Conservation (phyloP, 2,888 invertebrate genomes). For the Melangyna quadrimaculata region DNA sequence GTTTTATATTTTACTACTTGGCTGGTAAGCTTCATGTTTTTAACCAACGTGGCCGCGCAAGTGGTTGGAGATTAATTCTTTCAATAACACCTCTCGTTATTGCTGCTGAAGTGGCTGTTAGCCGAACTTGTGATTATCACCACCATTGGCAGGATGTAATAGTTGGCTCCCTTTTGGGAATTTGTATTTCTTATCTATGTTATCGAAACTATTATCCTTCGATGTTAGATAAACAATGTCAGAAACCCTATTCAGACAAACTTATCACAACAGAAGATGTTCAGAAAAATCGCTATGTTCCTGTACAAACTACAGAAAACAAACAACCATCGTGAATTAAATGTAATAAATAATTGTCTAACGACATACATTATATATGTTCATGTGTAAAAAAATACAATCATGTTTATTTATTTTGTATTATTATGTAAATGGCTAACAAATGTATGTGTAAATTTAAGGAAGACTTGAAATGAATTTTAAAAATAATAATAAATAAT, state of each 20-base stretch:
- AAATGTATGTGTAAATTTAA: no score
- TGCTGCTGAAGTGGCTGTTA: constrained; percentile 86
- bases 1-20: constrained; percentile 87
- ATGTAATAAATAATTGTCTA: no score
- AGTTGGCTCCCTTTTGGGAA: constrained; percentile 87
- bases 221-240: constrained; percentile 75
- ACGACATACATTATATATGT: no score
- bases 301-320: no score
- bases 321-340: no score
- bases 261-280: constrained; percentile 24
- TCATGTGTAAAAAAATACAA: no score
- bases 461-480: no score
- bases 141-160: constrained; percentile 95
- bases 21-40: constrained; percentile 88
- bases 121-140: constrained; percentile 93
- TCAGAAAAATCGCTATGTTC: constrained; percentile 41
- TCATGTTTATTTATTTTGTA: no score
- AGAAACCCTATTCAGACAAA: constrained; percentile 44
- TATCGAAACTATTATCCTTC: constrained; percentile 90
- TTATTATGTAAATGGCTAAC: no score
- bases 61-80: constrained; percentile 84
- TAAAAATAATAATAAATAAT: no score
- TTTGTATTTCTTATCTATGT: constrained; percentile 84
- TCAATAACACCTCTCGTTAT: constrained; percentile 85
- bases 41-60: constrained; percentile 84